phyloP scores from a whole-genome alignment of 2,113 vertebrate genomes.

The Ammospiza caudacuta region DNA sequence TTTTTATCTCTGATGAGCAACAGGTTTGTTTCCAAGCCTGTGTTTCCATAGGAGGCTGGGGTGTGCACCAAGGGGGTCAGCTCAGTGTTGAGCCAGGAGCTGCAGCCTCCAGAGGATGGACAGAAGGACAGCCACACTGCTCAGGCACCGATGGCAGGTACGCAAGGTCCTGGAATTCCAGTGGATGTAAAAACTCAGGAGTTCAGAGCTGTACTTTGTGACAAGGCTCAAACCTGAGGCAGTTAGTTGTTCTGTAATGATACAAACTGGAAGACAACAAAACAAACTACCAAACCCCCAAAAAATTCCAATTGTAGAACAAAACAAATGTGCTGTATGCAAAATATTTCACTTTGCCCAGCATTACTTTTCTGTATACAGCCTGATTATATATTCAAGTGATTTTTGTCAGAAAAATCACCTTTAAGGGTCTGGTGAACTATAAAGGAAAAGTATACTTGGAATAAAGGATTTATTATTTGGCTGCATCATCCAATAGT shows the following conservation, averaged over 20 bases:
- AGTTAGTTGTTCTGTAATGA: background rate
- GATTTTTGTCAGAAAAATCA: background rate
- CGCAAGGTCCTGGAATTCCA: fast-evolving
- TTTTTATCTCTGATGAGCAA: fast-evolving
- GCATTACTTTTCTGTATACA: background rate
- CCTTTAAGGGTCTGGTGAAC: background rate
- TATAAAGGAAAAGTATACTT: background rate
- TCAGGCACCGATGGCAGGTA: fast-evolving
- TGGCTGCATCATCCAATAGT: background rate
- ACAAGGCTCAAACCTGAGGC: background rate
- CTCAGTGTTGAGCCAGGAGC: background rate
- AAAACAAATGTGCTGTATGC: background rate
- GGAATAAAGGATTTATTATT: background rate
- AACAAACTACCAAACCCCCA: fast-evolving
- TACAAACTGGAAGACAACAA: background rate
- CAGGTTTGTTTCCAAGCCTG: background rate
- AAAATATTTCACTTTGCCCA: background rate
- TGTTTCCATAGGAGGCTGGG: background rate
- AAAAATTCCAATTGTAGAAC: background rate
- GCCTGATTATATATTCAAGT: background rate
- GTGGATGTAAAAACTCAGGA: fast-evolving
- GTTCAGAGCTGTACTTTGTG: background rate
- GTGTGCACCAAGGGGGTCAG: background rate
- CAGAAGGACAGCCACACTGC: background rate
- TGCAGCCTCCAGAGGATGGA: background rate